phyloP scores from a whole-genome alignment of 2,888 invertebrate genomes.

The Drosophila subquinaria region DNA sequence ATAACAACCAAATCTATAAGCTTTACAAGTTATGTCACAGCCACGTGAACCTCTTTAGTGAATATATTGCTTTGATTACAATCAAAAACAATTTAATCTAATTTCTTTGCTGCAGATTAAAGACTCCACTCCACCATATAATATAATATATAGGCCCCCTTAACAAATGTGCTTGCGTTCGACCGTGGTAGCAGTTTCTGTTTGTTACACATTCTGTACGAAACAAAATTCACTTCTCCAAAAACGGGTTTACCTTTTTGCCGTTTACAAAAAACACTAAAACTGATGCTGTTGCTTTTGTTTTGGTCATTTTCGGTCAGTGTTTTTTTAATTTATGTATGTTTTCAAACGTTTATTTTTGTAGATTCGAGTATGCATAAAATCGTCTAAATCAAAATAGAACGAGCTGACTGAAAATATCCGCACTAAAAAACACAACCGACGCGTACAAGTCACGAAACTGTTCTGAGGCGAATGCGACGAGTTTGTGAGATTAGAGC shows the following conservation, averaged over 20 bases:
- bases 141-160: neutral
- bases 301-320: conserved; percentile 34
- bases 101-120: neutral
- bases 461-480: conserved; percentile 55
- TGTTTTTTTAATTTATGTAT: conserved; percentile 4
- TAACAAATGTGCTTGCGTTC: neutral
- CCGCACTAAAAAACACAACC: conserved; percentile 52
- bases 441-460: conserved; percentile 54
- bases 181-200: neutral
- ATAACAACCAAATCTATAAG: neutral
- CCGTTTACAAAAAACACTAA: conserved; percentile 83
- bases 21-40: neutral
- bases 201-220: neutral
- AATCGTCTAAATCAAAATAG: neutral
- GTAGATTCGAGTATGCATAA: neutral
- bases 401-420: neutral
- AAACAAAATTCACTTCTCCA: neutral
- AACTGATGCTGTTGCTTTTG: conserved; percentile 37
- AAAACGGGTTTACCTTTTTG: conserved; percentile 75
- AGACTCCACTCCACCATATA: neutral
- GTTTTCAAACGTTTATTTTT: conserved; percentile 1
- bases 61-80: neutral
- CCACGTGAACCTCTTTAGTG: neutral
- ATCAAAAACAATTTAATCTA: neutral
- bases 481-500: conserved; percentile 32